These are phyloP conservation scores for Dufourea novaeangliae DNA, from an alignment of 1,140 invertebrate genomes.

Conservation along the genomic window DNA sequence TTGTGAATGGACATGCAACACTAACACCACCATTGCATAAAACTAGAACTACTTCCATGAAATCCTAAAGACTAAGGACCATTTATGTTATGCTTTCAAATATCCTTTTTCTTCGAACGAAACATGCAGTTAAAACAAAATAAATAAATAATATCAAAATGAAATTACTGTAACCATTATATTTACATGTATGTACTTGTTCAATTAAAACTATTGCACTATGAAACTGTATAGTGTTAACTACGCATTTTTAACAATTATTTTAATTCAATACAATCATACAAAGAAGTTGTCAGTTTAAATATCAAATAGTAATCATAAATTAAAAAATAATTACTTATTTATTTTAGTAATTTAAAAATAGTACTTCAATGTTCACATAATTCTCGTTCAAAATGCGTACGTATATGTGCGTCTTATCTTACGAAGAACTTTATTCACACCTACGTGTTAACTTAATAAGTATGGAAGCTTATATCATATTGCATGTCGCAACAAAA, in stretches of 20 bases:
- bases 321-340: background rate
- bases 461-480: constrained; percentile 21
- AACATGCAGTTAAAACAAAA: background rate
- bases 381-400: background rate
- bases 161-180: background rate
- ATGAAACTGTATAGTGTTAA: too few species aligned
- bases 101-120: background rate
- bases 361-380: background rate
- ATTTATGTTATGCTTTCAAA: background rate
- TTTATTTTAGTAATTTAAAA: constrained; percentile 7
- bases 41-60: background rate
- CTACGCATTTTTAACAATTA: too few species aligned
- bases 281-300: too few species aligned
- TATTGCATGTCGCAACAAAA: background rate
- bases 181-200: too few species aligned
- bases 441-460: constrained; percentile 32
- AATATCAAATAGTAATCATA: background rate
- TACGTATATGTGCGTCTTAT: background rate
- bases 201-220: too few species aligned
- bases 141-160: background rate
- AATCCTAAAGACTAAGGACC: background rate
- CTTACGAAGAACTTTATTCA: constrained; percentile 23
- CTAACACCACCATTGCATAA: background rate
- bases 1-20: background rate
- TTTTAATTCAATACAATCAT: too few species aligned